These are phyloP conservation scores for Discoglossus pictus DNA, from an alignment of 2,797 vertebrate genomes.

Conservation along the genomic window DNA sequence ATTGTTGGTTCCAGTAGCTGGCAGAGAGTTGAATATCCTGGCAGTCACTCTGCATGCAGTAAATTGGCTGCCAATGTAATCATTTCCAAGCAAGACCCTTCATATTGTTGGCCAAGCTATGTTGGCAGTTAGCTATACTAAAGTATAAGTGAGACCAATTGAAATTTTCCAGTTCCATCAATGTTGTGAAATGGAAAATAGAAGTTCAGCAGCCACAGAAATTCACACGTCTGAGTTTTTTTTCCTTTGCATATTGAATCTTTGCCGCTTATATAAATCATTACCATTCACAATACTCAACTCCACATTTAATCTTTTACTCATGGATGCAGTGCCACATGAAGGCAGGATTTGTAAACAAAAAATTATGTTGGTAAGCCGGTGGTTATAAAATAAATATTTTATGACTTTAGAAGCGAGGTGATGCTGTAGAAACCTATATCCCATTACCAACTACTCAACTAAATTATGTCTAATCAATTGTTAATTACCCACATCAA, in stretches of 20 bases:
- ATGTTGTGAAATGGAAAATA: conserved; percentile 14
- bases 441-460: neutral
- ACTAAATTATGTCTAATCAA: too few species aligned
- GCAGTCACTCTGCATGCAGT: conserved; percentile 1
- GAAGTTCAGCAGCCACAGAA: conserved; percentile 8
- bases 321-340: too few species aligned
- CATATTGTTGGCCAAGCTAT: conserved; percentile 10
- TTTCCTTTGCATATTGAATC: neutral
- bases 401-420: too few species aligned
- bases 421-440: neutral
- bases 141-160: conserved; percentile 8
- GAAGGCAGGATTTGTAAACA: too few species aligned
- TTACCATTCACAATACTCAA: neutral
- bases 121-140: conserved; percentile 21
- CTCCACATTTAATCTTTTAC: neutral
- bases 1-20: neutral
- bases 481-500: too few species aligned
- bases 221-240: conserved; percentile 10
- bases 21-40: conserved; percentile 25
- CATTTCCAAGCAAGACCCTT: conserved; percentile 8
- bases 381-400: too few species aligned
- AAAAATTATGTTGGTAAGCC: too few species aligned
- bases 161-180: conserved; percentile 29
- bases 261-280: conserved; percentile 1
- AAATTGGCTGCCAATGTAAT: conserved; percentile 1